Evolutionary conservation across 1,140 invertebrate species (phyloP).

Genomic region (Drosophila baimaii): DNA sequence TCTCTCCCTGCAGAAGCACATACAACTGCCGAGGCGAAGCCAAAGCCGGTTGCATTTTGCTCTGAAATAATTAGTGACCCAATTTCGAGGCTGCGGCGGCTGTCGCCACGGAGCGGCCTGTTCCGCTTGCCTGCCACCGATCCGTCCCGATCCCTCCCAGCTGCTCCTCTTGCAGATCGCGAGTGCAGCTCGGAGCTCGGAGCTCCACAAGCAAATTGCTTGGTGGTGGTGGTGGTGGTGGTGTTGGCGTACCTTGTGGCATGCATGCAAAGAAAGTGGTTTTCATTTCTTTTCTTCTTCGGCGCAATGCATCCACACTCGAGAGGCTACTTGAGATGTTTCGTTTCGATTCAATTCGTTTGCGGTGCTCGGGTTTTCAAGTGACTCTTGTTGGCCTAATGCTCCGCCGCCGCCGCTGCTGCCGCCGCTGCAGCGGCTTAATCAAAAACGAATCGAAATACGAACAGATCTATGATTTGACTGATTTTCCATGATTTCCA

Average conservation of each 20-base stretch:
- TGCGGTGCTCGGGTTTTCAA: conserved; percentile 39
- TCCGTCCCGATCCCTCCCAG: not conserved
- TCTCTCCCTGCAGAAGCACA: conserved; percentile 26
- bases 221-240: conserved; percentile 55
- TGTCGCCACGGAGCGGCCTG: conserved; percentile 56
- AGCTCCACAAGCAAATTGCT: conserved; percentile 68
- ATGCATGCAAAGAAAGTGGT: conserved; percentile 84
- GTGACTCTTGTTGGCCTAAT: conserved; percentile 48
- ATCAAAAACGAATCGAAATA: conserved; percentile 43
- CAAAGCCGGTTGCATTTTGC: conserved; percentile 76
- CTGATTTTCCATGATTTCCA: conserved; percentile 65
- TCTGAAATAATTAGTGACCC: conserved; percentile 83
- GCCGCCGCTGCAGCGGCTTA: too few relatives aligned
- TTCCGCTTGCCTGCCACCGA: conserved; percentile 70
- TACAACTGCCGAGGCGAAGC: conserved; percentile 14
- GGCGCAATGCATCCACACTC: conserved; percentile 60
- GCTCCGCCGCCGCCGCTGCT: conserved; percentile 4
- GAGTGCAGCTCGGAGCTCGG: conserved; percentile 42
- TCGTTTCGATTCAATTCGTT: conserved; percentile 28
- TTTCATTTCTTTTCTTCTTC: conserved; percentile 79
- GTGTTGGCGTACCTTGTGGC: conserved; percentile 81
- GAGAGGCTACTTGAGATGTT: conserved; percentile 37
- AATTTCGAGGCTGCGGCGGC: conserved; percentile 65
- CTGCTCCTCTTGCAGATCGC: conserved; percentile 15
- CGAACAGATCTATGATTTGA: conserved; percentile 66